Conservation (phyloP, 2,888 invertebrate species). For the Campaea margaritaria region DNA sequence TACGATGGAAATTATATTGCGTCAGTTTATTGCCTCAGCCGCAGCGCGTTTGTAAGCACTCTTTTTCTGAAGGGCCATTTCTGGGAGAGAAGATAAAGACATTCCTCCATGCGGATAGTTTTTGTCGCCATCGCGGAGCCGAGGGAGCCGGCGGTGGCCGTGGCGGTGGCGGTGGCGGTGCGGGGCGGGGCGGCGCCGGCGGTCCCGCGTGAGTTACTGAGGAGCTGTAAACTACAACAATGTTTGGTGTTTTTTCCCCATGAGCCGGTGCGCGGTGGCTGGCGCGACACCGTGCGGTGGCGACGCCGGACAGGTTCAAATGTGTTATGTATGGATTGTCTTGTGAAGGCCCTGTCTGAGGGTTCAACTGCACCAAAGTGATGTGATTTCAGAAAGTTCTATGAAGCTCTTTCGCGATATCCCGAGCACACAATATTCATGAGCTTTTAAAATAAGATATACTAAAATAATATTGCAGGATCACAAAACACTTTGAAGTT, state of each 20-base stretch:
- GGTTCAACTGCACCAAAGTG: no score
- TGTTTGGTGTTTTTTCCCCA: constrained; percentile 20
- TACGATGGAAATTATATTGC: constrained; percentile 4
- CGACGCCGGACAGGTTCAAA: no score
- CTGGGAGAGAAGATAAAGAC: background rate
- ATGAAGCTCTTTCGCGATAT: no score
- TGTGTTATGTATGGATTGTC: no score
- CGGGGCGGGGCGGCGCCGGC: background rate
- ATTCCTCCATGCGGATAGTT: constrained; percentile 1
- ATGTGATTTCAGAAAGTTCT: no score
- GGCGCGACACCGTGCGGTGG: background rate
- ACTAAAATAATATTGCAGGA: no score
- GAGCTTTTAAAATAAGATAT: no score
- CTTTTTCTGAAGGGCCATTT: background rate
- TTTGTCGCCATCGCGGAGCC: background rate
- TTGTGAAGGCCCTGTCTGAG: background rate
- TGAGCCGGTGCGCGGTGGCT: no score
- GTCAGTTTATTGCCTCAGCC: constrained; percentile 1
- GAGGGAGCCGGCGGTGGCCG: background rate
- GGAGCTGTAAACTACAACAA: constrained; percentile 22
- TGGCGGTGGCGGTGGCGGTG: no score
- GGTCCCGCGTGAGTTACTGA: background rate
- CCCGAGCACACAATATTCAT: no score
- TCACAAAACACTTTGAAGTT: no score
- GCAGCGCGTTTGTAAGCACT: background rate